phyloP scores from a whole-genome alignment of 92 coral and sea anemone genomes.

The Epizoanthus ramosus region DNA sequence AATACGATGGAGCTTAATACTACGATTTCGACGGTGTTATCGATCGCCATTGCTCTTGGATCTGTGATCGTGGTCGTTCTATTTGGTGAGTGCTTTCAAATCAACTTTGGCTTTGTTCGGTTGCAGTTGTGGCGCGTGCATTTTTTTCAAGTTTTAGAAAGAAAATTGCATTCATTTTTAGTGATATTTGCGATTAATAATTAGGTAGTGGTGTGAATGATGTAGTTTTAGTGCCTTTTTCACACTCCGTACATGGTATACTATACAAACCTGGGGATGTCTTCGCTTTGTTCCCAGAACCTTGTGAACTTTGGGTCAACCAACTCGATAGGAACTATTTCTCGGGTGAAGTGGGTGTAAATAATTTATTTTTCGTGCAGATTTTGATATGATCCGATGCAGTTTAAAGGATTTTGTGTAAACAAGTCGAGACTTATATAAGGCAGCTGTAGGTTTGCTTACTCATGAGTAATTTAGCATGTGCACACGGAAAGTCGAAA shows the following conservation, averaged over 20 bases:
- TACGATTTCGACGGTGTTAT: constrained; percentile 62
- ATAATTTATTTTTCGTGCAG: not conserved
- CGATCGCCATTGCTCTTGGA: constrained; percentile 63
- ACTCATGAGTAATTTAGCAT: not conserved
- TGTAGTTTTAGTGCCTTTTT: not conserved
- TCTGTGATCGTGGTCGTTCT: constrained; percentile 77
- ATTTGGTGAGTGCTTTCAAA: constrained; percentile 68
- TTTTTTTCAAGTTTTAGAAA: not conserved
- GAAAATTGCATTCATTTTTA: not conserved
- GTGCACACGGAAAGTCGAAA: not conserved
- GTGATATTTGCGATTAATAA: not conserved
- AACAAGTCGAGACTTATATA: not conserved
- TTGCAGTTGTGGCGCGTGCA: not conserved
- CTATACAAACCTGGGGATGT: not conserved
- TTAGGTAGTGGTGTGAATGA: not conserved
- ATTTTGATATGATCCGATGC: not conserved
- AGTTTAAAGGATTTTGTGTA: not conserved
- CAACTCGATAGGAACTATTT: not conserved
- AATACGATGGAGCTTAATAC: constrained; percentile 50
- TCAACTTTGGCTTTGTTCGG: constrained; percentile 2
- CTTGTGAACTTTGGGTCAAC: no score
- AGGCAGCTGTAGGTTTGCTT: not conserved
- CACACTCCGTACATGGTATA: not conserved
- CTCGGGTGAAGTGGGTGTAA: not conserved
- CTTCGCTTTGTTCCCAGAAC: not conserved